Evolutionary conservation across 2,888 invertebrate species (phyloP).

Genomic region (Rhingia rostrata): DNA sequence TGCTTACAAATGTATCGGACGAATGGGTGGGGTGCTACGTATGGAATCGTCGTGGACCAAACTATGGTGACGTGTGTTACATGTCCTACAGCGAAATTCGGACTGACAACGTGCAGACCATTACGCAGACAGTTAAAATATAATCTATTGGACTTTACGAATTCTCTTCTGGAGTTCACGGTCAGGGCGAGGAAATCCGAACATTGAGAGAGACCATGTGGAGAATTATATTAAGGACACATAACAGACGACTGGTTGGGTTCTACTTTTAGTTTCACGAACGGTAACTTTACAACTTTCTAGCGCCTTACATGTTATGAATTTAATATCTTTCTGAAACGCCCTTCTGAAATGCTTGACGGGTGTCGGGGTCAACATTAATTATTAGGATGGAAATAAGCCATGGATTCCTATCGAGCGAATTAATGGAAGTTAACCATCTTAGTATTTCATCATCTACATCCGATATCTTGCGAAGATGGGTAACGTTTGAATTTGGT

Average conservation of each 20-base stretch:
- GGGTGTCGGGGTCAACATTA: slow-evolving; percentile 25
- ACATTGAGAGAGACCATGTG: no score
- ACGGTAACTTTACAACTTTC: no score
- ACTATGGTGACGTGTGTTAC: not conserved
- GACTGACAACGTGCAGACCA: not conserved
- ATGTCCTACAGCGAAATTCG: not conserved
- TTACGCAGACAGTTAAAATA: not conserved
- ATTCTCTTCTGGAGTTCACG: not conserved
- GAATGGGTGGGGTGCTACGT: no score
- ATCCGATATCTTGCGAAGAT: no score
- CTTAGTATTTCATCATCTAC: no score
- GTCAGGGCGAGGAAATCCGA: not conserved
- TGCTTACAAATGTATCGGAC: not conserved
- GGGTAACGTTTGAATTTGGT: no score
- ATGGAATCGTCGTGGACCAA: not conserved
- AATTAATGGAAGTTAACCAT: no score
- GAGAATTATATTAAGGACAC: not conserved
- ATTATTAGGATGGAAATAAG: not conserved
- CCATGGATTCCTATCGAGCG: no score
- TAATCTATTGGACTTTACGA: not conserved
- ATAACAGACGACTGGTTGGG: not conserved
- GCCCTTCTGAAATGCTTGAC: not conserved
- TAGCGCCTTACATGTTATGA: no score
- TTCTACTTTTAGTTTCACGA: no score
- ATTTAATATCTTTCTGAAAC: no score